A percentile compares a stretch with the other conserved stretches of the same genome.
These are phyloP conservation scores for Neopelma chrysocephalum DNA, from an alignment of 2,797 vertebrate species.

Conservation along the genomic window DNA sequence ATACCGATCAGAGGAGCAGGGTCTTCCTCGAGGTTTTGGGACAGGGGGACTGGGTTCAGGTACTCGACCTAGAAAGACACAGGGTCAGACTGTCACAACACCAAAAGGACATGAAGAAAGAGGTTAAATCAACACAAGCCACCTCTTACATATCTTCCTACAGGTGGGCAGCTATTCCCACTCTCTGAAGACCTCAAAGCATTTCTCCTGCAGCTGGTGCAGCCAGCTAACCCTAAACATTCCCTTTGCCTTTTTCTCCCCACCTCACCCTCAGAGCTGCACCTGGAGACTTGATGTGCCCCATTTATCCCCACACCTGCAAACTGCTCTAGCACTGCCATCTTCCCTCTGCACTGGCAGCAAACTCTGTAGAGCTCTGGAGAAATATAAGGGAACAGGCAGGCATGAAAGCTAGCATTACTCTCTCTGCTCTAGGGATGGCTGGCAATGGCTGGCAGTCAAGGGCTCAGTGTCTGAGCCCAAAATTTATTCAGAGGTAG, in stretches of 20 bases:
- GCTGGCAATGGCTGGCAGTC: background rate
- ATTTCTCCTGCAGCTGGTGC: background rate
- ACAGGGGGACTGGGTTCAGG: conserved; percentile 78
- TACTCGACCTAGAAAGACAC: conserved; percentile 70
- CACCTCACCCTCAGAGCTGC: background rate
- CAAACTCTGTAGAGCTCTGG: background rate
- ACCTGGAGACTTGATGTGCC: background rate
- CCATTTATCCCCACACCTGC: background rate
- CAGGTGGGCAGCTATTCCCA: background rate
- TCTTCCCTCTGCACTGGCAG: background rate
- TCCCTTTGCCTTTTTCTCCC: background rate
- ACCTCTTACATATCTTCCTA: background rate
- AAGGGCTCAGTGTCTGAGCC: background rate
- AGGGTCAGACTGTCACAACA: conserved; percentile 54
- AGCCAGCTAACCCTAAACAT: background rate
- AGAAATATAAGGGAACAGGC: background rate
- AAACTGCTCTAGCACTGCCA: background rate
- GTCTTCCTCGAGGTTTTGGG: conserved; percentile 89
- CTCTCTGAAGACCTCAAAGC: background rate
- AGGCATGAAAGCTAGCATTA: background rate
- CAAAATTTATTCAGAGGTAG: background rate
- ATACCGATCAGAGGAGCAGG: conserved; percentile 87
- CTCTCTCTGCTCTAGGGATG: background rate
- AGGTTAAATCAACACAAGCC: background rate
- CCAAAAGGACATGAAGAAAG: background rate